Evolutionary conservation across 1,140 invertebrate species (phyloP).

Genomic region (Chionoecetes opilio): DNA sequence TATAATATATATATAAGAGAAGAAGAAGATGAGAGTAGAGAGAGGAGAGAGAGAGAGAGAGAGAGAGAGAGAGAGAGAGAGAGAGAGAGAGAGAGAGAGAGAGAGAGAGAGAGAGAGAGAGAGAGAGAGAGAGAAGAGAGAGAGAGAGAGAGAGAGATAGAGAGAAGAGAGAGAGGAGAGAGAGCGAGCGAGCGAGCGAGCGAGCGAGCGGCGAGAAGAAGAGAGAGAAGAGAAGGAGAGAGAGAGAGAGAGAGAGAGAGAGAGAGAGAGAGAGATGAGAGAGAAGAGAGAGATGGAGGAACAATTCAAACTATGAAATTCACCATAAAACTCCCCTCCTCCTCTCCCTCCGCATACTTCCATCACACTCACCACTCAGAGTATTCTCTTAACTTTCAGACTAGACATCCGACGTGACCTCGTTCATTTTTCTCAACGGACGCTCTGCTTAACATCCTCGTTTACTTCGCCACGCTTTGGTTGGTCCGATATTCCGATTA

Average conservation of each 20-base stretch:
- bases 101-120: not conserved
- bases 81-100: not conserved
- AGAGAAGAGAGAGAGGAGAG: not conserved
- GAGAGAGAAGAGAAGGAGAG: no score
- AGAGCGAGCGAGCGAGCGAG: not conserved
- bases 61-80: no score
- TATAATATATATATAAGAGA: not conserved
- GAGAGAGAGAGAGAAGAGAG: not conserved
- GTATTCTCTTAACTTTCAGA: not conserved
- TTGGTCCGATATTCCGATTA: not conserved
- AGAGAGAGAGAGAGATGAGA: no score
- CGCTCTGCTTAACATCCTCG: conserved; percentile 25
- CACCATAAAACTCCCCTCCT: not conserved
- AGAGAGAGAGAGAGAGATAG: conserved; percentile 7
- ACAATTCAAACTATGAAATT: not conserved
- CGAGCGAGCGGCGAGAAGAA: no score
- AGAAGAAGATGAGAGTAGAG: not conserved
- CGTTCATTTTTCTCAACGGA: not conserved
- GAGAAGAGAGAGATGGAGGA: not conserved
- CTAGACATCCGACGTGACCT: not conserved
- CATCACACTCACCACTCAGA: not conserved
- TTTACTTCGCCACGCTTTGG: not conserved
- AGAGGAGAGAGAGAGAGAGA: no score
- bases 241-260: no score
- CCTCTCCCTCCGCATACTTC: not conserved